Base-by-base conservation (phyloP, 1,140 invertebrate species). In the Drosophila ficusphila region DNA sequence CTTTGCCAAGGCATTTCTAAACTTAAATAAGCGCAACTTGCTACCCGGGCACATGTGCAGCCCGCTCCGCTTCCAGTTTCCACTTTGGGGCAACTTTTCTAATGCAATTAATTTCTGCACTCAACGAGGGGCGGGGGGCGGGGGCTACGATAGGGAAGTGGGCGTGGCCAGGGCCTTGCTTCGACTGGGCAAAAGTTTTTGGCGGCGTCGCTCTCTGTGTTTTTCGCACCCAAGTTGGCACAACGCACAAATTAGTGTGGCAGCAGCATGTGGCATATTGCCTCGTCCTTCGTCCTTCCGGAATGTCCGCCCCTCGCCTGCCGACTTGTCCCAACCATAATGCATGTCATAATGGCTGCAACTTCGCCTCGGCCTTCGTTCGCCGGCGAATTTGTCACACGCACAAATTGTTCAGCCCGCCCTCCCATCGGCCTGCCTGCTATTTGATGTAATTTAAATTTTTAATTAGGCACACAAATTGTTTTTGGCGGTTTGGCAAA, bases 51-150 rank as follows among this genome's bases (percentile, higher is more conserved):
- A 85, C 81, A 85, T 85, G 81, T 85, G 81, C 82, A 70, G 72
- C 61, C 53, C 14, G 7, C 11, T 23, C 14, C 36, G 27, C 56
- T 3, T 23, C 25, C 52, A 12, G 2, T 7, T 38, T 34, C 18
- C 29, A 27, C 21, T n/a, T 65, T 42, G 54, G 78, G 79, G 69
- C 57, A 88, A 88, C 77, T 88, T 88, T 88, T 88, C 82, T 88
- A 88, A 88, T 88, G 82, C 82, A 88, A 88, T 88, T 88, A 88
- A 88, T 88, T 88, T 88, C 77, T 88, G 82, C 82, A 88, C 77
- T 89, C 83, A 78, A 71, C 82, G 53, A 60, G 60, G 39, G 62
- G 39, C 2, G 9, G 9, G 29, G 0, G 36, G 18, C 1, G 54
- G 8, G 5, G 18, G 1, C 2, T 23, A 23, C 23, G n/a, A n/a